Base-by-base conservation (phyloP, 1,140 invertebrate genomes). In the Drosophila lacteicornis region DNA sequence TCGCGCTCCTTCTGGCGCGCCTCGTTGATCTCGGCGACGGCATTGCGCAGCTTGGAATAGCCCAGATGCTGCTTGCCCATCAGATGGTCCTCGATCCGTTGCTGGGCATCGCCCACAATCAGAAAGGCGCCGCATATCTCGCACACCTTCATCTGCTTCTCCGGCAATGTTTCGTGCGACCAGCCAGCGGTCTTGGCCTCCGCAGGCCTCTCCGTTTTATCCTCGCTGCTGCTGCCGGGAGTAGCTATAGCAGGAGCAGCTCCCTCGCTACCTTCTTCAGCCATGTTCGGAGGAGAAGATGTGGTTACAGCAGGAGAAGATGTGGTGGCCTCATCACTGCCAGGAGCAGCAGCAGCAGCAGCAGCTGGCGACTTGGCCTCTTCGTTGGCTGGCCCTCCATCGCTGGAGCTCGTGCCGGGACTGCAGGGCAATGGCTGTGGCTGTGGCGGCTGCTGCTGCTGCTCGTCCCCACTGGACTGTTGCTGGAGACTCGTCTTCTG, bases 81-180 rank as follows among this genome's bases (percentile, higher is more conserved):
- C 40, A 99, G 94, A 94, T 99, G 98, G 93, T 99, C 99, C 91
- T 99, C 98, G 75, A 99, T 98, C 77, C 99, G 95, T 90, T 99
- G 98, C 91, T 99, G 98, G 3, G 98, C 98, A 94, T 99, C 99
- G n/a, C 96, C 98, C 22, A 99, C 98, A 85, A 99, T 99, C 13
- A 99, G 94, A 93, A 99, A 99, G 9, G 99, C 98, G 5, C 99
- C 99, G 94, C 99, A 99, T 3, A 99, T 98, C 83, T 98, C 97
- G 94, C 99, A 99, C 3, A 99, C 98, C 94, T 99, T 98, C 99
- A 99, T 99, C 92, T 98, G 97, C 93, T 99, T 99, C 93, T 98
- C 98, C 92, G 97, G 97, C 38, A 96, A 96, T 0, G 83, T 27
- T 2, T 90, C 86, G 38, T 91, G 85, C 38, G 75, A 59, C 85